Conservation (phyloP, 2,888 invertebrate species). For the Lasioglossum marginatum region DNA sequence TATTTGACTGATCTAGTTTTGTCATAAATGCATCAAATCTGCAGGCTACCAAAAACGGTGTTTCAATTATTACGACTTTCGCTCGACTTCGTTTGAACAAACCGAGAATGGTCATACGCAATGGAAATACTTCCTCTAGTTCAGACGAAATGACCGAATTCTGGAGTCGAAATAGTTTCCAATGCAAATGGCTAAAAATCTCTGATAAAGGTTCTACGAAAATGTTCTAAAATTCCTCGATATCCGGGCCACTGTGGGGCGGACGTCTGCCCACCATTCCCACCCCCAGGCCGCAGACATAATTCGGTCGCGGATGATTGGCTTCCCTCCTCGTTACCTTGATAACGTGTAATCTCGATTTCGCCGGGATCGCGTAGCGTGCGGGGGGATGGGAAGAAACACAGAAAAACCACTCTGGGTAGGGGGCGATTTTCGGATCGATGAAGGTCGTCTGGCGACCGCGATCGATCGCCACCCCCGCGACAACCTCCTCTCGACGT, state of each 20-base stretch:
- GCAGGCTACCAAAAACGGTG: background rate
- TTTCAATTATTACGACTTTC: background rate
- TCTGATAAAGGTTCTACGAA: background rate
- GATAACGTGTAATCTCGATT: conserved; percentile 54
- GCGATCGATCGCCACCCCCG: conserved; percentile 35
- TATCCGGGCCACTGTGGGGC: background rate
- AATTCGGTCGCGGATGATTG: conserved; percentile 53
- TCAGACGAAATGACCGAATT: background rate
- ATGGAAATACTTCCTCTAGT: background rate
- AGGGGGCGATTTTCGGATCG: conserved; percentile 42
- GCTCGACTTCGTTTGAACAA: background rate
- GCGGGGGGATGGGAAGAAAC: background rate
- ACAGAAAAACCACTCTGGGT: conserved; percentile 17
- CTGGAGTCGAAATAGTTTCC: background rate
- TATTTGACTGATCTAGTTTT: background rate
- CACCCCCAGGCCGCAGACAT: background rate
- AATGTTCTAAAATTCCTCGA: background rate
- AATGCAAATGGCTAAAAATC: background rate
- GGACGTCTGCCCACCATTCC: background rate
- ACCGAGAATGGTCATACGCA: background rate
- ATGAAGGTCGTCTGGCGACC: conserved; percentile 20
- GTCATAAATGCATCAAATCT: background rate
- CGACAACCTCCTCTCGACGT: background rate
- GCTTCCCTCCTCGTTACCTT: conserved; percentile 50
- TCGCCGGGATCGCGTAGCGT: conserved; percentile 13